Evolutionary conservation across 37 sponge, comb jelly and placozoan genomes (phyloP).

Genomic region (Ianthella basta): DNA sequence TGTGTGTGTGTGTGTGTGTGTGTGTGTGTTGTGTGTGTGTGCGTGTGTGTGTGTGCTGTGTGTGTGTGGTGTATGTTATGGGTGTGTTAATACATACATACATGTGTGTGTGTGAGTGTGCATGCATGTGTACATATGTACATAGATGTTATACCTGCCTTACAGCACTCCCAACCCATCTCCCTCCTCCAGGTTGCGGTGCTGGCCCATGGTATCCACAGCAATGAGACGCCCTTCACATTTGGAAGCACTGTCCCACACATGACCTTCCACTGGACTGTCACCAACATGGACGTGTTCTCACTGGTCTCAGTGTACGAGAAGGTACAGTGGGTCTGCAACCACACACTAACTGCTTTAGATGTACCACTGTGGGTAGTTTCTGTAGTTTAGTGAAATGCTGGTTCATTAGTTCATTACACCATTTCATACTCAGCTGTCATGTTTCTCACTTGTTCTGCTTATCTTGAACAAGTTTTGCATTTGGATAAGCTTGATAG

Average conservation of each 20-base stretch:
- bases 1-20: too few relatives aligned
- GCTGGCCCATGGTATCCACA: slow-evolving; percentile 52
- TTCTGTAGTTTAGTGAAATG: background rate
- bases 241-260: slow-evolving; percentile 64
- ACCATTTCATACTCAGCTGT: background rate
- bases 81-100: too few relatives aligned
- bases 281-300: slow-evolving; percentile 77
- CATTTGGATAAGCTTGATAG: too few relatives aligned
- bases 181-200: slow-evolving; percentile 45
- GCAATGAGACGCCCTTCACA: slow-evolving; percentile 81
- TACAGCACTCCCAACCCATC: background rate
- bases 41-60: too few relatives aligned
- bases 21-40: too few relatives aligned
- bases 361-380: background rate
- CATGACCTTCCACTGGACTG: slow-evolving; percentile 78
- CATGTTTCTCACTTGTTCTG: too few relatives aligned
- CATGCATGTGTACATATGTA: too few relatives aligned
- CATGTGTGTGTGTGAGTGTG: too few relatives aligned
- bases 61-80: too few relatives aligned
- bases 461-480: too few relatives aligned
- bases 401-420: background rate
- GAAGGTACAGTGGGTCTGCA: slow-evolving; percentile 35
- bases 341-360: background rate
- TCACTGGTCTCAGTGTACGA: slow-evolving; percentile 76
- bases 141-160: background rate